Evolutionary conservation across 2,888 invertebrate species (phyloP).

Genomic region (Caenorhabditis doughertyi): DNA sequence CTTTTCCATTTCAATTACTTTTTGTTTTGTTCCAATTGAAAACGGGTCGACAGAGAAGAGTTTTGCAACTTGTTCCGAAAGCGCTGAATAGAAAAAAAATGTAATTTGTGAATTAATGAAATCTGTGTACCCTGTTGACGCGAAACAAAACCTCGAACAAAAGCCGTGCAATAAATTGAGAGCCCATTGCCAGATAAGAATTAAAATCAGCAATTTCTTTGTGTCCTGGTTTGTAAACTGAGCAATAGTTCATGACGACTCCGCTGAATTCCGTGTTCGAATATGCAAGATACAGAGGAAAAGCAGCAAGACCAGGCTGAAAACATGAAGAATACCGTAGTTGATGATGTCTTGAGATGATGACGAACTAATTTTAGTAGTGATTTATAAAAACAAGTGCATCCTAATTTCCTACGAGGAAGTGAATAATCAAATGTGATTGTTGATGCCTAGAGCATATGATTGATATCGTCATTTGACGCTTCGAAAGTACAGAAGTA

Average conservation of each 20-base stretch:
- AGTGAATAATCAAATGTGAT: too few relatives aligned
- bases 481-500: not conserved
- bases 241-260: constrained; percentile 55
- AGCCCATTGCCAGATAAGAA: not conserved
- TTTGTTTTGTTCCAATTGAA: constrained; percentile 49
- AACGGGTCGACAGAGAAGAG: constrained; percentile 26
- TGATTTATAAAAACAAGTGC: too few relatives aligned
- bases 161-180: constrained; percentile 24
- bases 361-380: too few relatives aligned
- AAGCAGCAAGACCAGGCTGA: constrained; percentile 12
- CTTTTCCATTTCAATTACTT: constrained; percentile 4
- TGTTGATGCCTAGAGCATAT: too few relatives aligned
- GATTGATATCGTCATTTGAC: not conserved
- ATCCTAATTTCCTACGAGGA: too few relatives aligned
- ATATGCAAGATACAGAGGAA: constrained; percentile 42
- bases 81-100: constrained; percentile 1
- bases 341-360: too few relatives aligned
- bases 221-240: constrained; percentile 33
- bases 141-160: constrained; percentile 26
- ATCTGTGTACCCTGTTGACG: not conserved
- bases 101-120: not conserved
- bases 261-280: constrained; percentile 30
- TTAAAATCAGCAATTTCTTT: constrained; percentile 28
- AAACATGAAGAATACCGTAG: not conserved
- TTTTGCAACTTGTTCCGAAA: constrained; percentile 1